Evolutionary conservation across 2,113 vertebrate species (phyloP).

Genomic region (Sterrhoptilus dennistouni): DNA sequence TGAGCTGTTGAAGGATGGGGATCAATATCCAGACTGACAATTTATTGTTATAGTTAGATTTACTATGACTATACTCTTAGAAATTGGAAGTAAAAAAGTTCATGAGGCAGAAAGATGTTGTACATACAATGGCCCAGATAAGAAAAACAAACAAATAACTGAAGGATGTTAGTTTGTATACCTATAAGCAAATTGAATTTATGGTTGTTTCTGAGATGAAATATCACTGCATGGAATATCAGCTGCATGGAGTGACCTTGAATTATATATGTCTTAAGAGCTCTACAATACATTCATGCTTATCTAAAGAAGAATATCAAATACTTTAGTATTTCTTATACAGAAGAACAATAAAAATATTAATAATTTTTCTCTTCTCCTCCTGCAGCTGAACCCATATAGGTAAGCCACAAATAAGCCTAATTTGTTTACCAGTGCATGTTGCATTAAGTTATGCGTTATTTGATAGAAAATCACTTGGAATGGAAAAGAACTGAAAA

Average conservation of each 20-base stretch:
- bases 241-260: not conserved
- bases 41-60: not conserved
- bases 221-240: not conserved
- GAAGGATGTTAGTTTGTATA: not conserved
- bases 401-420: not conserved
- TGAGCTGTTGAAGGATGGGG: not conserved
- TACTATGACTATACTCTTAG: not conserved
- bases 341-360: not conserved
- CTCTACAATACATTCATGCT: not conserved
- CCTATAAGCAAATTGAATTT: not conserved
- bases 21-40: not conserved
- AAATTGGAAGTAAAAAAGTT: not conserved
- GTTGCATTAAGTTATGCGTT: not conserved
- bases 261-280: not conserved
- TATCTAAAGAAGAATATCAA: not conserved
- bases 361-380: not conserved
- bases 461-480: not conserved
- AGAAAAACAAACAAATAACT: not conserved
- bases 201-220: not conserved
- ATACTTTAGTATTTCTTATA: not conserved
- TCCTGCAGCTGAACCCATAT: not conserved
- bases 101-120: not conserved
- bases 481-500: not conserved
- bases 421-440: not conserved
- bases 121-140: not conserved